Percentiles rank a stretch among this genome's conserved stretches.
phyloP scores from a whole-genome alignment of 2,113 vertebrate genomes.

The Monopterus albus region DNA sequence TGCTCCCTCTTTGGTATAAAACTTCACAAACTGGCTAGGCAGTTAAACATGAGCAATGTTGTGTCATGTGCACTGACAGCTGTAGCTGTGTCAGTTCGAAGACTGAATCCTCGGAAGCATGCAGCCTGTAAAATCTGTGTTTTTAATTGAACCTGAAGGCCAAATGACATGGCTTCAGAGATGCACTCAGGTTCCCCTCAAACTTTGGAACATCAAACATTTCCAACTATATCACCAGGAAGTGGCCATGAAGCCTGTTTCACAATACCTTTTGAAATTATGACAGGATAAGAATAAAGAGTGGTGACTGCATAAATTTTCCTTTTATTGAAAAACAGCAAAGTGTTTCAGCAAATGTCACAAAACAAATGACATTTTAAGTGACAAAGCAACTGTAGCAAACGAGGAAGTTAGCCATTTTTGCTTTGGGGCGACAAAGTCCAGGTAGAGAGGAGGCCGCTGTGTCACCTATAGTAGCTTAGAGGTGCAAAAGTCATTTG shows the following conservation, averaged over 20 bases:
- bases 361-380: too few relatives aligned
- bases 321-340: too few relatives aligned
- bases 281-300: neutral
- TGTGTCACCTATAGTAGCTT: too few relatives aligned
- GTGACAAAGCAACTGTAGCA: too few relatives aligned
- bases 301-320: too few relatives aligned
- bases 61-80: neutral
- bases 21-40: neutral
- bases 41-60: neutral
- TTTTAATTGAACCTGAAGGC: constrained; percentile 3
- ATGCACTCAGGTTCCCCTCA: constrained; percentile 1
- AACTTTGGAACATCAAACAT: neutral
- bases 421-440: too few relatives aligned
- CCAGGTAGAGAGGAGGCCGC: too few relatives aligned
- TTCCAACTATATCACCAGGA: neutral
- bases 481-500: too few relatives aligned
- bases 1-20: neutral
- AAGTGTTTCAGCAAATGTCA: too few relatives aligned
- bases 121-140: neutral
- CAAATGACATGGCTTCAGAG: neutral
- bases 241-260: neutral
- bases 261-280: too few relatives aligned
- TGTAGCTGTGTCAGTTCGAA: neutral
- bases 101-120: constrained; percentile 2
- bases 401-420: too few relatives aligned